Conservation (phyloP, 2,888 invertebrate species). For the Noctua janthe region DNA sequence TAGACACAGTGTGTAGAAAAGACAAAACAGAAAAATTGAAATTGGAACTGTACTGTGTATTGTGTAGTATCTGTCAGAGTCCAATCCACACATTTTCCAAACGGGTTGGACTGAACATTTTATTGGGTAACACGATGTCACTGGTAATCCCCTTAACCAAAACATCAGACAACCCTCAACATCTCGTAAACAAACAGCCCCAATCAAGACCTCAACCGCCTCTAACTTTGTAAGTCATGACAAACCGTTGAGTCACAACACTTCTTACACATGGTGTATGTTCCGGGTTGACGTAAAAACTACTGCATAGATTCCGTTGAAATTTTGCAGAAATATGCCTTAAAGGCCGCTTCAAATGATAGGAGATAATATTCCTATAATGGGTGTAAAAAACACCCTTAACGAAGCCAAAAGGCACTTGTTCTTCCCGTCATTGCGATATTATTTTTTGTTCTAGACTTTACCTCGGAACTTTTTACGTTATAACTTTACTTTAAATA, state of each 20-base stretch:
- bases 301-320: neutral
- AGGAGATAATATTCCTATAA: neutral
- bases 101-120: neutral
- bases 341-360: neutral
- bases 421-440: no score
- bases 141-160: neutral
- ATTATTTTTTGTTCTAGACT: no score
- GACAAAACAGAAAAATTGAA: no score
- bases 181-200: neutral
- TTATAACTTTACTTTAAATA: no score
- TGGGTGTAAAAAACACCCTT: no score
- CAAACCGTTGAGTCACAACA: constrained; percentile 5
- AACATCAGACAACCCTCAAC: neutral
- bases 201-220: constrained; percentile 22
- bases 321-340: neutral
- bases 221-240: constrained; percentile 20
- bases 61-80: neutral
- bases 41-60: no score
- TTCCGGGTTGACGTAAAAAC: neutral
- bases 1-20: no score
- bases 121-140: neutral
- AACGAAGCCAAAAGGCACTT: no score
- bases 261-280: constrained; percentile 1
- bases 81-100: neutral
- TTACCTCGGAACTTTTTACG: no score